Percentiles rank a stretch among this genome's conserved stretches.
Evolutionary conservation across 1,140 invertebrate genomes (phyloP).

Genomic region (Pararge aegeria): DNA sequence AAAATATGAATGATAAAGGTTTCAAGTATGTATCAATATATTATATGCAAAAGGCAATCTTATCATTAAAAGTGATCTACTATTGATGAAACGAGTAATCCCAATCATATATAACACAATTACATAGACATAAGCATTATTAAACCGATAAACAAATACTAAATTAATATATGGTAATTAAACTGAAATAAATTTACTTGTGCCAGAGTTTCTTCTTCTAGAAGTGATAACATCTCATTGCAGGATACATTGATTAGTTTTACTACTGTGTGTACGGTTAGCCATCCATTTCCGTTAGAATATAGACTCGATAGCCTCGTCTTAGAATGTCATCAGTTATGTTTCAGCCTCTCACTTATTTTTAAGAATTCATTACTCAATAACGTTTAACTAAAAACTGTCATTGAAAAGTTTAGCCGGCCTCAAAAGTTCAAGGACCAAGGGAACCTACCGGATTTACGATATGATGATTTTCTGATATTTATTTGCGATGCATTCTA

Average conservation of each 20-base stretch:
- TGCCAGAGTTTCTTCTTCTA: too few relatives aligned
- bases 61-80: too few relatives aligned
- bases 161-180: too few relatives aligned
- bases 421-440: constrained; percentile 1
- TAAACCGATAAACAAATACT: too few relatives aligned
- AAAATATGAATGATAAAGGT: too few relatives aligned
- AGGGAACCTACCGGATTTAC: neutral
- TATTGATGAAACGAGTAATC: too few relatives aligned
- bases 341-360: constrained; percentile 25
- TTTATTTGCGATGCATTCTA: neutral
- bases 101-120: too few relatives aligned
- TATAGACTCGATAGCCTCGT: constrained; percentile 27
- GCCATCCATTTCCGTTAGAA: constrained; percentile 30
- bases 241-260: constrained; percentile 23
- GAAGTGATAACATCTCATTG: neutral
- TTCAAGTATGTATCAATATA: too few relatives aligned
- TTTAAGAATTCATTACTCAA: neutral
- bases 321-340: constrained; percentile 29
- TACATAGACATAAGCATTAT: too few relatives aligned
- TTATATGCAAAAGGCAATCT: too few relatives aligned
- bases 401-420: neutral
- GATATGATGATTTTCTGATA: neutral
- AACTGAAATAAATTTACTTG: too few relatives aligned
- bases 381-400: neutral
- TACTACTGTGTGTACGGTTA: constrained; percentile 12